These are phyloP conservation scores for Crocuta crocuta DNA, from an alignment of 2,113 vertebrate species.

Conservation along the genomic window DNA sequence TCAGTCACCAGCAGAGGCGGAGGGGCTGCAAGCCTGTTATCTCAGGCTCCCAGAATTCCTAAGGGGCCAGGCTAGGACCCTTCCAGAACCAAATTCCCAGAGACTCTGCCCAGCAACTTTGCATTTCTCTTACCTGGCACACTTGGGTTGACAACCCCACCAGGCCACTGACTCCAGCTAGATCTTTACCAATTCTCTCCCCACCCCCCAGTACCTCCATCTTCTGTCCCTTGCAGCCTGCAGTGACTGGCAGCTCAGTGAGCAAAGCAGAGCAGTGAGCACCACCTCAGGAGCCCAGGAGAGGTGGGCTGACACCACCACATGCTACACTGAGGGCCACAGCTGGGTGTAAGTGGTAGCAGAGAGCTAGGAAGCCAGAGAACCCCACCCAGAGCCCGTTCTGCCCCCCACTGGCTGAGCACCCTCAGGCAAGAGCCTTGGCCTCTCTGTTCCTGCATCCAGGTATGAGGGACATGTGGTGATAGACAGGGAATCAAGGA, in stretches of 20 bases:
- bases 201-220: neutral
- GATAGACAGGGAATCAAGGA: neutral
- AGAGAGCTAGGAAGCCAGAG: neutral
- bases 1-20: accelerated
- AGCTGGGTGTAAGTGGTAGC: neutral
- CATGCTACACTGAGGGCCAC: neutral
- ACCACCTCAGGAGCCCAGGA: neutral
- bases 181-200: neutral
- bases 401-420: neutral
- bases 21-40: too few species aligned
- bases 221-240: neutral
- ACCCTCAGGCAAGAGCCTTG: neutral
- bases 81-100: neutral
- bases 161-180: too few species aligned
- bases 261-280: neutral
- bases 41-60: neutral
- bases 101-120: too few species aligned
- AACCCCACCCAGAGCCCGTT: neutral
- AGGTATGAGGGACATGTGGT: neutral
- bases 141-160: neutral
- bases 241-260: neutral
- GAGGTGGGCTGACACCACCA: neutral
- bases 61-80: neutral
- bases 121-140: neutral
- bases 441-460: neutral